phyloP scores from a whole-genome alignment of 2,888 invertebrate species.

The Smittia aterrima region DNA sequence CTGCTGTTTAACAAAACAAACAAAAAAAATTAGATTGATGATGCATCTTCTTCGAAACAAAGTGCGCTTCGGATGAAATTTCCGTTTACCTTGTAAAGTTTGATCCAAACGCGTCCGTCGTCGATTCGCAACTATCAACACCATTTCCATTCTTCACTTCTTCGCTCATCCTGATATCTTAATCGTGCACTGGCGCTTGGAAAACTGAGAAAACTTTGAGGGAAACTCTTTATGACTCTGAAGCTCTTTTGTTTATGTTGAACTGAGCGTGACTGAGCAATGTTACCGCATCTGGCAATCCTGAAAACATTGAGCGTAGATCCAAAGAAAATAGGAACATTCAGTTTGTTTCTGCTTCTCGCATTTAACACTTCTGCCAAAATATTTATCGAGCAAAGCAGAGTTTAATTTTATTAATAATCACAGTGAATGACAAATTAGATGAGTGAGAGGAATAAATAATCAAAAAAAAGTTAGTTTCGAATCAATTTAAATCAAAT shows the following conservation, averaged over 20 bases:
- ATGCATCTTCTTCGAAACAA: not conserved
- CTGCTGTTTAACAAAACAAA: not conserved
- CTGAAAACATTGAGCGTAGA: too few relatives aligned
- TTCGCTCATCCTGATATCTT: constrained; percentile 26
- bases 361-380: too few relatives aligned
- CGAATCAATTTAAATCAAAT: too few relatives aligned
- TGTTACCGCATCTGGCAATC: too few relatives aligned
- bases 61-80: not conserved
- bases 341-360: too few relatives aligned
- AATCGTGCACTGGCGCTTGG: not conserved
- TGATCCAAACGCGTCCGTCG: constrained; percentile 30
- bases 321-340: too few relatives aligned
- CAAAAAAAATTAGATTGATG: not conserved
- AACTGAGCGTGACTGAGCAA: too few relatives aligned
- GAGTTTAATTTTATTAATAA: too few relatives aligned
- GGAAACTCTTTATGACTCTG: not conserved
- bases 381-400: too few relatives aligned
- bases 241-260: not conserved
- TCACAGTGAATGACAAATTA: too few relatives aligned
- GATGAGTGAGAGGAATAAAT: too few relatives aligned
- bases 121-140: not conserved
- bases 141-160: constrained; percentile 33
- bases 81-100: constrained; percentile 1
- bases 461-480: too few relatives aligned
- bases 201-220: not conserved